phyloP scores from a whole-genome alignment of 2,888 invertebrate species.

The Pachymerium ferrugineum region DNA sequence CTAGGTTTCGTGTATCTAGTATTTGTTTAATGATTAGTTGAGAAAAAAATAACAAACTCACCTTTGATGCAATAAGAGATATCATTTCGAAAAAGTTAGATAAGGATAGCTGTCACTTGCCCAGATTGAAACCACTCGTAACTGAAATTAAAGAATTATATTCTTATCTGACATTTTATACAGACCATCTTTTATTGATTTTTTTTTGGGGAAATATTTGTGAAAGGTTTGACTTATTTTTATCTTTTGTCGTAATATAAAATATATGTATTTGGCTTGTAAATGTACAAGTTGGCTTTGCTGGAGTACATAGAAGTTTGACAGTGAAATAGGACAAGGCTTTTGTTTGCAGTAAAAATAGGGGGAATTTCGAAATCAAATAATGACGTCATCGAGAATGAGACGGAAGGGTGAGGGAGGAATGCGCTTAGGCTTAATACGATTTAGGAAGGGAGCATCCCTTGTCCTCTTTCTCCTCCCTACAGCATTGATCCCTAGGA shows the following conservation, averaged over 20 bases:
- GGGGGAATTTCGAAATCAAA: neutral
- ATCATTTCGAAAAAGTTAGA: neutral
- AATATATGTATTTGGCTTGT: neutral
- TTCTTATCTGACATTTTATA: no score
- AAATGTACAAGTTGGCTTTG: neutral
- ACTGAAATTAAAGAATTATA: constrained; percentile 4
- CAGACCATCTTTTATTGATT: no score
- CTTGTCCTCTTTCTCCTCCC: constrained; percentile 20
- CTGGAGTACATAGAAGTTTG: no score
- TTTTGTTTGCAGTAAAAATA: neutral
- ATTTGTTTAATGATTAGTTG: constrained; percentile 13
- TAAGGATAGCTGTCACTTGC: neutral
- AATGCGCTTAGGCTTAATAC: constrained; percentile 5
- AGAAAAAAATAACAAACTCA: neutral
- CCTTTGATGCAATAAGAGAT: no score
- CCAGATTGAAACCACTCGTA: constrained; percentile 15
- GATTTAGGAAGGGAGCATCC: constrained; percentile 16
- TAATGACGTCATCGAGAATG: neutral
- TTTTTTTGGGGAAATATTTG: no score
- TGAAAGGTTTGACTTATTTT: no score
- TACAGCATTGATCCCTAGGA: constrained; percentile 4
- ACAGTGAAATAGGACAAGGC: neutral
- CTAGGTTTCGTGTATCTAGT: constrained; percentile 7
- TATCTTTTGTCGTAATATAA: neutral
- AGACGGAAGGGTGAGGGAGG: neutral